phyloP scores from a whole-genome alignment of 2,113 vertebrate species.

The Microcebus tavaratra region DNA sequence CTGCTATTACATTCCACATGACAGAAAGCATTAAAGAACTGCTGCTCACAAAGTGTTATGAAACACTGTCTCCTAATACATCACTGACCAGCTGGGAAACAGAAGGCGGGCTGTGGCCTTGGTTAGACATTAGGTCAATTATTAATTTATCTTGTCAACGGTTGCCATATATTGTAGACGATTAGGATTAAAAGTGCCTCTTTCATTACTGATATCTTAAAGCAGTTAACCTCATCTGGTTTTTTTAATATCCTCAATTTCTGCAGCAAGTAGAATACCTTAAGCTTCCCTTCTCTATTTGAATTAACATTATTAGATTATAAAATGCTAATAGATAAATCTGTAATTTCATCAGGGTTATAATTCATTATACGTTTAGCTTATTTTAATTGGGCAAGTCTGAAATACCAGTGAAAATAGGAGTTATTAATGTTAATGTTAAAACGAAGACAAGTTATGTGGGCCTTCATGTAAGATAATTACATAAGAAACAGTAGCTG shows the following conservation, averaged over 20 bases:
- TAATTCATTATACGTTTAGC: not conserved
- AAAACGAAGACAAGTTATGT: not conserved
- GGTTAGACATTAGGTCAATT: not conserved
- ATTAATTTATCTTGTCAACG: not conserved
- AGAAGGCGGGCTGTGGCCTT: not conserved
- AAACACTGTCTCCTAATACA: not conserved
- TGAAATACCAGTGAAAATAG: not conserved
- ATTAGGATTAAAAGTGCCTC: not conserved
- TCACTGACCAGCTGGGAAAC: not conserved
- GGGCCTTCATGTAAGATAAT: not conserved
- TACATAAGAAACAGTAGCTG: not conserved
- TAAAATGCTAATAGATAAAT: not conserved
- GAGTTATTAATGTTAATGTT: not conserved
- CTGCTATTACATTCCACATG: not conserved
- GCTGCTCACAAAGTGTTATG: not conserved
- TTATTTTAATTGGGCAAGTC: not conserved
- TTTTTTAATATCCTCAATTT: conserved; percentile 13
- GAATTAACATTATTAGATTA: not conserved
- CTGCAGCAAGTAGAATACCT: not conserved
- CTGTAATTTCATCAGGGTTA: conserved; percentile 1
- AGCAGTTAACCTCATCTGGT: not conserved
- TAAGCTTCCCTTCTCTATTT: not conserved
- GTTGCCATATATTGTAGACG: not conserved
- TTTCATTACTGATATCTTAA: not conserved
- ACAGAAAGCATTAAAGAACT: not conserved